phyloP scores from a whole-genome alignment of 1,140 invertebrate species.

The Drosophila funebris region DNA sequence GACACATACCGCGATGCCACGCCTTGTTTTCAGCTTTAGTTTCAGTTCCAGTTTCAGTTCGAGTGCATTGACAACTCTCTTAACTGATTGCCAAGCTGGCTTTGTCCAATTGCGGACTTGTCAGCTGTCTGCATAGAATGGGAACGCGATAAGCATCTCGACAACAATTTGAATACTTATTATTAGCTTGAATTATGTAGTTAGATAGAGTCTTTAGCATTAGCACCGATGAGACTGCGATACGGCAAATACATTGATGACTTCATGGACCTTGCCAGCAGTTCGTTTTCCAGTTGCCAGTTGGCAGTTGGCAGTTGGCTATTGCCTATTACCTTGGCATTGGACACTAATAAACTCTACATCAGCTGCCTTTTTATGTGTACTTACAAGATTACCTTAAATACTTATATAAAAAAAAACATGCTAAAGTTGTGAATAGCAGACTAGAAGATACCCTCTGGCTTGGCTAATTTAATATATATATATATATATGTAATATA shows the following conservation, averaged over 20 bases:
- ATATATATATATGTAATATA: no score
- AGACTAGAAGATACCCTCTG: background rate
- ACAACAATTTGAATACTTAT: constrained; percentile 38
- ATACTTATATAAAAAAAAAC: constrained; percentile 18
- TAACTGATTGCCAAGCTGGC: constrained; percentile 37
- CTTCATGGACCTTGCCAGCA: constrained; percentile 68
- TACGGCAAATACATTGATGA: constrained; percentile 46
- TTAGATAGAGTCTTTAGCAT: constrained; percentile 31
- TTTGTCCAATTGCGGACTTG: constrained; percentile 26
- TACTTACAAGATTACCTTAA: constrained; percentile 37
- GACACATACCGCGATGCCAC: constrained; percentile 44
- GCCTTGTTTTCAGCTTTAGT: constrained; percentile 13
- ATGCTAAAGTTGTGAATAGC: background rate
- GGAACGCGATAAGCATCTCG: constrained; percentile 57
- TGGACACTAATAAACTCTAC: constrained; percentile 1
- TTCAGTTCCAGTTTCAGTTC: background rate
- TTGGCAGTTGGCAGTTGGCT: constrained; percentile 39
- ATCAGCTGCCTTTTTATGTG: constrained; percentile 20
- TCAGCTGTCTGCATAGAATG: constrained; percentile 57
- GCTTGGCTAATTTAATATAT: no score
- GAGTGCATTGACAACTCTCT: constrained; percentile 69
- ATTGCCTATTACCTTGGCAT: constrained; percentile 6
- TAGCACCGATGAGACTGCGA: constrained; percentile 25
- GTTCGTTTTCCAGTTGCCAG: constrained; percentile 39
- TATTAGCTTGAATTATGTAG: constrained; percentile 45